Conservation (phyloP, 2,797 vertebrate species). For the Meriones psammophilus region DNA sequence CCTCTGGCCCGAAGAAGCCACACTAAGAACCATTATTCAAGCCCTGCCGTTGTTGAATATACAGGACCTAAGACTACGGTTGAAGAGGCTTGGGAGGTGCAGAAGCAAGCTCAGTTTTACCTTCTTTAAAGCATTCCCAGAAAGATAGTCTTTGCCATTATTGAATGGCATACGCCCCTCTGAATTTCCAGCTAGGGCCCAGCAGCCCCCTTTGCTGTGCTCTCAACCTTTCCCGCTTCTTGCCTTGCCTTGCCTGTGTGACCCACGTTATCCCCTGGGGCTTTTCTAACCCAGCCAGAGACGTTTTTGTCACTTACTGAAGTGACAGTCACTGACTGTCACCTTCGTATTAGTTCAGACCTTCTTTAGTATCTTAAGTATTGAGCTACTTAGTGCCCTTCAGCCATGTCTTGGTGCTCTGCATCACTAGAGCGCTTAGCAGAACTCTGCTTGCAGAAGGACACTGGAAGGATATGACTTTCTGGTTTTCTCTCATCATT, state of each 20-base stretch:
- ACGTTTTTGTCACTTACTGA: slow-evolving; percentile 1
- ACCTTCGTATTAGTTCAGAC: neutral
- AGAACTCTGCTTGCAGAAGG: neutral
- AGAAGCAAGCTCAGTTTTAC: neutral
- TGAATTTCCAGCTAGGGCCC: neutral
- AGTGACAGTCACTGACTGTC: neutral
- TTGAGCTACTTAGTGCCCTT: neutral
- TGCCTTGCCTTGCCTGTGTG: neutral
- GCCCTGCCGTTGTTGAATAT: neutral
- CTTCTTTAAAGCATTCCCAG: neutral
- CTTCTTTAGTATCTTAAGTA: slow-evolving; percentile 4
- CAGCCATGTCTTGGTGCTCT: neutral
- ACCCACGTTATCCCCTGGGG: slow-evolving; percentile 6
- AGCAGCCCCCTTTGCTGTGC: neutral
- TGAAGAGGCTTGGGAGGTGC: neutral
- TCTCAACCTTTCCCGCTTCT: neutral
- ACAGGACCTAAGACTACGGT: neutral
- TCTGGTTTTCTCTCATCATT: neutral
- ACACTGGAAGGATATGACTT: neutral
- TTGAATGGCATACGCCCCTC: neutral
- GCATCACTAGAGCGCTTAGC: neutral
- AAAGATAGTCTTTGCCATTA: neutral
- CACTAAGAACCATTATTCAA: neutral
- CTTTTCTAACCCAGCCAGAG: slow-evolving; percentile 28
- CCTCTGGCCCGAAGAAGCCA: neutral